Conservation (phyloP, 2,113 vertebrate species). For the Pontoporia blainvillei region DNA sequence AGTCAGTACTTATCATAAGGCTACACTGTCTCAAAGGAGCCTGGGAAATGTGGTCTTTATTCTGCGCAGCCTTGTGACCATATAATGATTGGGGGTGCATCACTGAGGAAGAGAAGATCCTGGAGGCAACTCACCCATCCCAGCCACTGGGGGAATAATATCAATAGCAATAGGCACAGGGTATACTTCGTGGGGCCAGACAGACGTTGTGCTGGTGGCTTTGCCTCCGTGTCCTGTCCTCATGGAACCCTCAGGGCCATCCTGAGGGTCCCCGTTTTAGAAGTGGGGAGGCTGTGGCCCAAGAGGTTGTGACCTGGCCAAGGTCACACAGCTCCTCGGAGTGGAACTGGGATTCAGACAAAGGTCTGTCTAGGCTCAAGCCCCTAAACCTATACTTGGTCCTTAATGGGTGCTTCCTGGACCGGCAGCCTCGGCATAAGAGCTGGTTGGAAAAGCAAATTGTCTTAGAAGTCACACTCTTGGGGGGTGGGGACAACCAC, state of each 20-base stretch:
- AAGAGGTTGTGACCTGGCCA: not conserved
- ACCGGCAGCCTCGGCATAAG: not conserved
- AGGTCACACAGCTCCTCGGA: not conserved
- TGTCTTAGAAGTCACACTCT: not conserved
- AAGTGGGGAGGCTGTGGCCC: not conserved
- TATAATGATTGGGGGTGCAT: not conserved
- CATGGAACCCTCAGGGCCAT: not conserved
- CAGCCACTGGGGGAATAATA: not conserved
- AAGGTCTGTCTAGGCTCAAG: not conserved
- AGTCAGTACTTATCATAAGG: not conserved
- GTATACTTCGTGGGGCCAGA: no score
- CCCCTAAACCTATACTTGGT: not conserved
- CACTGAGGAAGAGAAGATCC: not conserved
- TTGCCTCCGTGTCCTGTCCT: not conserved
- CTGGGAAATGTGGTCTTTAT: not conserved
- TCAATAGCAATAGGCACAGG: no score
- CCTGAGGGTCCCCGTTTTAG: not conserved
- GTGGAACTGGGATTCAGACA: not conserved
- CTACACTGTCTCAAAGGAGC: not conserved
- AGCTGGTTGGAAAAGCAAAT: not conserved
- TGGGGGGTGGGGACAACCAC: not conserved
- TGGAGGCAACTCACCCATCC: not conserved
- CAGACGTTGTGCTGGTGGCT: accelerated
- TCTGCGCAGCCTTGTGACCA: not conserved
- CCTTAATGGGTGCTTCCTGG: not conserved